These are phyloP conservation scores for Chrysopilus asiliformis DNA, from an alignment of 2,888 invertebrate species.

Conservation along the genomic window DNA sequence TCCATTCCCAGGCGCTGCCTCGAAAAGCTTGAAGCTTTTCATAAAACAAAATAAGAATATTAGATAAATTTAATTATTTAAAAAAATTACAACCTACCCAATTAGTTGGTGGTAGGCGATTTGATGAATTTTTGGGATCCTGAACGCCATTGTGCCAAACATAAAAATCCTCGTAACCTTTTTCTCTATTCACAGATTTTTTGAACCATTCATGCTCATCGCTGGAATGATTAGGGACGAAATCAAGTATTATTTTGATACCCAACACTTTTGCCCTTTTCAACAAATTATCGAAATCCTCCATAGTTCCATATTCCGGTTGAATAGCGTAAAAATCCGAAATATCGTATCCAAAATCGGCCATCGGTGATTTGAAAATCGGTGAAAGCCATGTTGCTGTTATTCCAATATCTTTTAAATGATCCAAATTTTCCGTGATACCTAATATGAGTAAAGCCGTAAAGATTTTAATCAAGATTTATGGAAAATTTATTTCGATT, in stretches of 20 bases:
- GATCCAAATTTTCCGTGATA: slow-evolving; percentile 39
- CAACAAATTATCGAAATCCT: slow-evolving; percentile 46
- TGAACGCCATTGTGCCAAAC: slow-evolving; percentile 42
- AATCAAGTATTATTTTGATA: slow-evolving; percentile 34
- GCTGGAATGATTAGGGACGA: slow-evolving; percentile 42
- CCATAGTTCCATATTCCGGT: slow-evolving; percentile 48
- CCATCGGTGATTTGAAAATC: slow-evolving; percentile 48
- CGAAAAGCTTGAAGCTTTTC: slow-evolving; percentile 43
- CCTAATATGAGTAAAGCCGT: slow-evolving; percentile 30
- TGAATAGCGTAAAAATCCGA: slow-evolving; percentile 45
- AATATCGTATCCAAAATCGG: slow-evolving; percentile 54
- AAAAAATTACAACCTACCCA: slow-evolving; percentile 32
- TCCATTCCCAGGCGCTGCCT: slow-evolving; percentile 63
- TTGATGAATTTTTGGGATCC: slow-evolving; percentile 14
- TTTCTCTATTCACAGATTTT: slow-evolving; percentile 42
- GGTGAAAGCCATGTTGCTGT: slow-evolving; percentile 49
- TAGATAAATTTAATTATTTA: not conserved
- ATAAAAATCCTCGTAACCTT: slow-evolving; percentile 54
- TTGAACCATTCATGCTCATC: slow-evolving; percentile 50
- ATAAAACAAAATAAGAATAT: slow-evolving; percentile 1
- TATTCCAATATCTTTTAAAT: slow-evolving; percentile 42
- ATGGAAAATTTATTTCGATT: not conserved
- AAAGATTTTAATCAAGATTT: too few relatives aligned
- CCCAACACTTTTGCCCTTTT: slow-evolving; percentile 37
- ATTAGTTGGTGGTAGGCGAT: slow-evolving; percentile 38